These are phyloP conservation scores for Liolophura sinensis DNA, from an alignment of 1,140 invertebrate species.

Conservation along the genomic window DNA sequence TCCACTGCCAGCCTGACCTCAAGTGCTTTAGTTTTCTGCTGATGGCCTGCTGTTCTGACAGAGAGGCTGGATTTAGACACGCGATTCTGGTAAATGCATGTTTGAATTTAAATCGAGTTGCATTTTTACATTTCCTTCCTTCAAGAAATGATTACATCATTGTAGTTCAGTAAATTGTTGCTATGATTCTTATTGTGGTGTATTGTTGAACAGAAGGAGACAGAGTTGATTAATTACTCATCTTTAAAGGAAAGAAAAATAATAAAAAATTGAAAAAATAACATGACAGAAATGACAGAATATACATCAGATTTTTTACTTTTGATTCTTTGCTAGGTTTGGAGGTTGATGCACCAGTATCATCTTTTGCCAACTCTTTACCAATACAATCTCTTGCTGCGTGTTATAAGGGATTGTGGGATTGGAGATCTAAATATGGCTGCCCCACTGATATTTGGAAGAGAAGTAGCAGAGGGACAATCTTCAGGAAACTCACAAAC, in stretches of 20 bases:
- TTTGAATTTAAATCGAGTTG: no score
- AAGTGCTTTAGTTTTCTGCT: conserved; percentile 80
- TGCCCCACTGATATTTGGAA: no score
- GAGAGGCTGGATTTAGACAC: conserved; percentile 77
- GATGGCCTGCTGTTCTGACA: conserved; percentile 79
- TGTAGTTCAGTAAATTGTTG: not conserved
- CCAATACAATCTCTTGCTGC: conserved; percentile 80
- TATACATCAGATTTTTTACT: conserved; percentile 5
- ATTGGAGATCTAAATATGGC: conserved; percentile 67
- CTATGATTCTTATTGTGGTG: no score
- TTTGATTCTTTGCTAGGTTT: conserved; percentile 63
- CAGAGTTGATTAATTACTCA: no score
- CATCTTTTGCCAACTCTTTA: conserved; percentile 71
- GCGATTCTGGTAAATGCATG: conserved; percentile 71
- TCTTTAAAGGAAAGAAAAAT: no score
- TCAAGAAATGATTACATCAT: not conserved
- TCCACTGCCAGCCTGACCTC: conserved; percentile 65
- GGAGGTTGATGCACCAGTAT: conserved; percentile 75
- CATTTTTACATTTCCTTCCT: conserved; percentile 2
- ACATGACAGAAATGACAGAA: no score
- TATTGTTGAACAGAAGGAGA: no score
- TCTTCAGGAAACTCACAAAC: no score
- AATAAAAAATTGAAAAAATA: no score
- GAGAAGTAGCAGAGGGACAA: no score
- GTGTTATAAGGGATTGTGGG: conserved; percentile 77